These are phyloP conservation scores for Eulemur rufifrons DNA, from an alignment of 2,113 vertebrate species.

Conservation along the genomic window DNA sequence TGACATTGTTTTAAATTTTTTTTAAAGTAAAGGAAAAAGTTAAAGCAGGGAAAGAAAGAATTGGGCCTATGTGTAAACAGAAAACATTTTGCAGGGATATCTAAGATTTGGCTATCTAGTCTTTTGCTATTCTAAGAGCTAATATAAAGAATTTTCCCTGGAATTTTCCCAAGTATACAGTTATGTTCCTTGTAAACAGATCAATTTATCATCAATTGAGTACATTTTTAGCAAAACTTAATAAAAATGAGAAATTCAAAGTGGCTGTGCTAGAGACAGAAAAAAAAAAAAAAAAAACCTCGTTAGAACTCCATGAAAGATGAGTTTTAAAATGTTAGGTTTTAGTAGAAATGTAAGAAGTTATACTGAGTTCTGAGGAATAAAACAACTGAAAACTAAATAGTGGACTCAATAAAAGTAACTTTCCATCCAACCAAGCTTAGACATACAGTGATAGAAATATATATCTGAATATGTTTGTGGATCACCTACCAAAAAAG, in stretches of 20 bases:
- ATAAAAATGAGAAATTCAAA: slow-evolving; percentile 18
- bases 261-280: neutral
- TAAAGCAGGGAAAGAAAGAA: neutral
- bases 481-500: neutral
- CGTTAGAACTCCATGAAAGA: neutral
- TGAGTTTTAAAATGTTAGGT: slow-evolving; percentile 3
- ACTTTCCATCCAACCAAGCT: neutral
- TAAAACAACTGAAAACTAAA: neutral
- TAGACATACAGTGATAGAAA: neutral
- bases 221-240: neutral
- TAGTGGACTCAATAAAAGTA: neutral
- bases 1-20: neutral
- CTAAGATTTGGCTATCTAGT: neutral
- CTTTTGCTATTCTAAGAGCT: neutral
- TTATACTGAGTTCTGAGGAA: neutral
- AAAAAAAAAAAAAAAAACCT: neutral
- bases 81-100: neutral
- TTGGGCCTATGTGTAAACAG: neutral
- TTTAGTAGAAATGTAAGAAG: neutral
- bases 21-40: neutral
- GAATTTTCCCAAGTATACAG: neutral
- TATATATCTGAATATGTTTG: neutral
- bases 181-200: neutral
- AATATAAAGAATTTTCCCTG: neutral
- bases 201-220: neutral